A percentile compares a stretch with the other conserved stretches of the same genome.
Conservation (phyloP, 1,140 invertebrate genomes). For the Musca vetustissima region DNA sequence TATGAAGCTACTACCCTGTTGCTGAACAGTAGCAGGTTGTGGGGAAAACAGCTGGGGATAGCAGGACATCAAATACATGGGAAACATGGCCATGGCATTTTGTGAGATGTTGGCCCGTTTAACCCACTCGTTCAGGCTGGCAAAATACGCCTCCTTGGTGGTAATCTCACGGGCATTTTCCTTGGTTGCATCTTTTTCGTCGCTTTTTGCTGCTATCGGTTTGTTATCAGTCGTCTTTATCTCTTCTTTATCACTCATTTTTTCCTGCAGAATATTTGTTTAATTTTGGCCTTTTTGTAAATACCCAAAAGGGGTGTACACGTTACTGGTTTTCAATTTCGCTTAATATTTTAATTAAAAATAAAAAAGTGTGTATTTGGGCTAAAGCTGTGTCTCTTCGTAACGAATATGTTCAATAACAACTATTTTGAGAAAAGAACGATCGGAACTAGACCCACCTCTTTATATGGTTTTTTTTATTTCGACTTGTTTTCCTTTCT, state of each 20-base stretch:
- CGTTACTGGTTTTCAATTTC: no score
- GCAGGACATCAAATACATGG: constrained; percentile 62
- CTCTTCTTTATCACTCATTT: not conserved
- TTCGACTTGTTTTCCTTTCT: no score
- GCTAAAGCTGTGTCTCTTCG: no score
- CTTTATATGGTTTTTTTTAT: no score
- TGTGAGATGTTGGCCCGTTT: constrained; percentile 61
- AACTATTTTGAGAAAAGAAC: no score
- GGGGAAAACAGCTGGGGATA: constrained; percentile 57
- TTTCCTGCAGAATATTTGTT: not conserved
- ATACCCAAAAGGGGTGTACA: no score
- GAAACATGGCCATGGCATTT: constrained; percentile 60
- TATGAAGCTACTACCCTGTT: constrained; percentile 27
- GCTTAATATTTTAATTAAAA: no score
- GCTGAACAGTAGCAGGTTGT: constrained; percentile 33
- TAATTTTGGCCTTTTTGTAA: no score
- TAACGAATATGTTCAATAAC: no score
- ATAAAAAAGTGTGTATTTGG: no score
- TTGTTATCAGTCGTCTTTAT: not conserved
- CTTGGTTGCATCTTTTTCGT: not conserved
- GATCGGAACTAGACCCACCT: no score
- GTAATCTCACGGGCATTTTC: constrained; percentile 32
- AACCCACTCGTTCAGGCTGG: constrained; percentile 56
- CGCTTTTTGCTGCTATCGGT: not conserved
- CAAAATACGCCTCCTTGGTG: constrained; percentile 61